Percentiles rank a stretch among this genome's conserved stretches.
Conservation (phyloP, 53 echinoderm and acorn worm genomes). For the Holothuria scabra region DNA sequence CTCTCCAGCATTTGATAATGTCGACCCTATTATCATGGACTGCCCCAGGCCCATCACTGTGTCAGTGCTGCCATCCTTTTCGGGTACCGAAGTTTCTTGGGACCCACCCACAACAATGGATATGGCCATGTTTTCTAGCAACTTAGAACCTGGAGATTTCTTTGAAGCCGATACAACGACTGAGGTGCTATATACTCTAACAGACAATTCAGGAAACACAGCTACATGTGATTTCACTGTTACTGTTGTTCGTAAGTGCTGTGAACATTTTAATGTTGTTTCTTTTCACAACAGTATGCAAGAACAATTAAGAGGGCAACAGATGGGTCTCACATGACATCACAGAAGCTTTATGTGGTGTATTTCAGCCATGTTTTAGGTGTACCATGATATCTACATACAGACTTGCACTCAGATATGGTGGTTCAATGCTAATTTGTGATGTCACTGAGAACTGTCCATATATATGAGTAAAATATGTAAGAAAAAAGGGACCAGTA, state of each 20-base stretch:
- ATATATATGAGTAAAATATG: no score
- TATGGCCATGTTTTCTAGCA: neutral
- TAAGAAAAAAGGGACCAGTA: no score
- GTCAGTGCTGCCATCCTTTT: neutral
- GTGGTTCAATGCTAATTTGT: no score
- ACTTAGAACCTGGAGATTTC: neutral
- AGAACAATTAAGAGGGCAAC: no score
- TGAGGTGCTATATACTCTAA: slow-evolving; percentile 6
- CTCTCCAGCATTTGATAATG: slow-evolving; percentile 20
- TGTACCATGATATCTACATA: no score
- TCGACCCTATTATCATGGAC: neutral
- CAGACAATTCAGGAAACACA: slow-evolving; percentile 15
- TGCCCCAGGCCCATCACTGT: neutral
- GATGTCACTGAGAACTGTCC: no score
- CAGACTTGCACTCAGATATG: no score
- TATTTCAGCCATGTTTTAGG: no score
- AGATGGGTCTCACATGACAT: no score
- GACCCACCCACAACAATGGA: neutral
- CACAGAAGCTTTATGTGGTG: no score
- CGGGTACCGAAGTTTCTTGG: neutral
- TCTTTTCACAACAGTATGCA: no score
- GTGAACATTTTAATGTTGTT: no score
- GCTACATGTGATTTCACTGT: slow-evolving; percentile 28
- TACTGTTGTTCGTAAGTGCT: slow-evolving; percentile 18
- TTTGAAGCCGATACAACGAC: slow-evolving; percentile 5